Conservation (phyloP, 2,113 vertebrate species). For the Diadophis punctatus region DNA sequence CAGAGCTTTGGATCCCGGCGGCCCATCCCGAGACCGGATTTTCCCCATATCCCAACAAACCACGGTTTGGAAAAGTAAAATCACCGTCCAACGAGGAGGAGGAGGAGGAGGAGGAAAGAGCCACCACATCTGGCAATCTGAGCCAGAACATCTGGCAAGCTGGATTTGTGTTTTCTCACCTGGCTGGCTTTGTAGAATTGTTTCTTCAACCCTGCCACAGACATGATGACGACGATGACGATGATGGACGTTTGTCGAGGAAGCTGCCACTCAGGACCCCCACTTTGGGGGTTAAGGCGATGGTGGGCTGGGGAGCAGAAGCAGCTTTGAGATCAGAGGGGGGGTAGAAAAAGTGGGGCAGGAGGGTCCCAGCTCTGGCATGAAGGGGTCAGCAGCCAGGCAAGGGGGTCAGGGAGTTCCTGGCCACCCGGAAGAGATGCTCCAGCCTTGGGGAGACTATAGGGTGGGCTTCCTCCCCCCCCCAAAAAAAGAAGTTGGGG, state of each 20-base stretch:
- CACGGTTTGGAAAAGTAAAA: background rate
- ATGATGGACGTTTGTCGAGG: constrained; percentile 27
- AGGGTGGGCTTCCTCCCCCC: background rate
- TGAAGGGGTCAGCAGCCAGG: background rate
- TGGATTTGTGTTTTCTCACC: constrained; percentile 66
- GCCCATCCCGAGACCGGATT: background rate
- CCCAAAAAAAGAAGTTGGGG: background rate
- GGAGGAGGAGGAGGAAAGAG: no score
- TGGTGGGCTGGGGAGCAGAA: background rate
- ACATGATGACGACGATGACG: constrained; percentile 84
- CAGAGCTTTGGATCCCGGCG: background rate
- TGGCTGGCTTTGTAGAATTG: constrained; percentile 98
- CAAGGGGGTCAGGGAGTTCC: background rate
- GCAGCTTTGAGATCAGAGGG: background rate
- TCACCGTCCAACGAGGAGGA: accelerated
- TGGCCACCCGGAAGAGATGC: background rate
- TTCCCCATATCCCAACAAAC: background rate
- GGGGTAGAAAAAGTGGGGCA: background rate
- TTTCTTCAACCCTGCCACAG: constrained; percentile 94
- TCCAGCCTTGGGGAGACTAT: background rate
- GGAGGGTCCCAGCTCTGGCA: background rate
- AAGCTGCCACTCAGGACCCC: background rate
- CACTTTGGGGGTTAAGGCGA: background rate
- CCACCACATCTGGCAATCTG: background rate
- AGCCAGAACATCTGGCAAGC: background rate